Evolutionary conservation across 2,888 invertebrate genomes (phyloP).

Genomic region (Eudasyphora cyanicolor): DNA sequence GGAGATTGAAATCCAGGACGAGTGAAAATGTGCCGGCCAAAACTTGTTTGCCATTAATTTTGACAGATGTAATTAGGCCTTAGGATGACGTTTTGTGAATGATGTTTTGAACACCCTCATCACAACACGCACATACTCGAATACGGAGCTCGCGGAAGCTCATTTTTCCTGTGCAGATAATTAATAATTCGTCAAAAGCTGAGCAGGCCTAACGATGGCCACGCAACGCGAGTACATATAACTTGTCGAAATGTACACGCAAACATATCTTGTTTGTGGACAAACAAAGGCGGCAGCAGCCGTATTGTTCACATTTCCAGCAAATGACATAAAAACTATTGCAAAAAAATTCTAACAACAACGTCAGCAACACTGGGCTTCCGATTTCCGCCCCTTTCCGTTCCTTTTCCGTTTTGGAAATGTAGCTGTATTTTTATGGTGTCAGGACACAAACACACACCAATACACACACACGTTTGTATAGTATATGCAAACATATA

Average conservation of each 20-base stretch:
- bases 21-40: constrained; percentile 3
- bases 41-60: constrained; percentile 26
- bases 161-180: constrained; percentile 40
- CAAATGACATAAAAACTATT: constrained; percentile 22
- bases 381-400: not conserved
- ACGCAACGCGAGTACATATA: not conserved
- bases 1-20: not conserved
- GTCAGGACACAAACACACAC: not conserved
- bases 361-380: not conserved
- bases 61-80: constrained; percentile 33
- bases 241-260: not conserved
- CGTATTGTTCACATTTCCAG: not conserved
- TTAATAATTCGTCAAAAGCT: constrained; percentile 48
- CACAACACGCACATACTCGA: not conserved
- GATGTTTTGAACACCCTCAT: not conserved
- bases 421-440: not conserved
- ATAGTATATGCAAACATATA: not conserved
- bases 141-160: not conserved
- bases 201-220: not conserved
- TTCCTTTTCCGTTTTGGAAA: no score
- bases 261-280: not conserved
- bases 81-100: not conserved
- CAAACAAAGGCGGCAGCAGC: not conserved
- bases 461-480: not conserved
- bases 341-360: not conserved